These are phyloP conservation scores for Lycaena phlaeas DNA, from an alignment of 2,888 invertebrate species.

Conservation along the genomic window DNA sequence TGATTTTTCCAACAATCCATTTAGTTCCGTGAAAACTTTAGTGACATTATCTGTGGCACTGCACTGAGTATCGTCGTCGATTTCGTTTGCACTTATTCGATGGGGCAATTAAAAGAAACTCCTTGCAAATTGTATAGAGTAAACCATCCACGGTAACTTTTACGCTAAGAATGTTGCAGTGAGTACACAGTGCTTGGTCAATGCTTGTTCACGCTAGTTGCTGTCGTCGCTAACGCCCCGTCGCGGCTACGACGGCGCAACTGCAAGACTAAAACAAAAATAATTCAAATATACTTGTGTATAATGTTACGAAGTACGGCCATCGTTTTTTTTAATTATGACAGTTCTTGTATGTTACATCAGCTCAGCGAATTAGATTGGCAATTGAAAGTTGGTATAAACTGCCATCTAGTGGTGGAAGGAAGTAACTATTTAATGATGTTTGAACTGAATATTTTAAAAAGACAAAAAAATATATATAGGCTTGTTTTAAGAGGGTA, in stretches of 20 bases:
- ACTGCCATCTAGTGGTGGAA: neutral
- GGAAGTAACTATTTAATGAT: neutral
- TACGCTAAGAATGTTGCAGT: constrained; percentile 72
- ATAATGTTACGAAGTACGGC: too few relatives aligned
- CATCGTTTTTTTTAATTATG: too few relatives aligned
- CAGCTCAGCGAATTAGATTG: neutral
- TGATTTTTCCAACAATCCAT: constrained; percentile 39
- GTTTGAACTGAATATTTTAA: neutral
- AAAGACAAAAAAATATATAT: neutral
- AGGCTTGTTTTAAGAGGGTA: too few relatives aligned
- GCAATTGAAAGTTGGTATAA: neutral
- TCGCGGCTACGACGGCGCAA: constrained; percentile 37
- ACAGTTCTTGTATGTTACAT: too few relatives aligned
- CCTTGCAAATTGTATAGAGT: constrained; percentile 70
- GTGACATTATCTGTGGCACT: constrained; percentile 42
- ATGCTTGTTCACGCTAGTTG: constrained; percentile 58
- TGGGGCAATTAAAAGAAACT: constrained; percentile 48
- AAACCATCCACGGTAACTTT: constrained; percentile 71
- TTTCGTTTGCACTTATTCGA: constrained; percentile 50
- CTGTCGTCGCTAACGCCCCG: constrained; percentile 35
- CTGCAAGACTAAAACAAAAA: constrained; percentile 18
- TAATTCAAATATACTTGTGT: too few relatives aligned
- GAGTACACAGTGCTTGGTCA: constrained; percentile 63
- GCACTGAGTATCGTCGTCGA: constrained; percentile 39
- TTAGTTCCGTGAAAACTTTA: constrained; percentile 33